phyloP scores from a whole-genome alignment of 2,888 invertebrate species.

The Eurytoma californica region DNA sequence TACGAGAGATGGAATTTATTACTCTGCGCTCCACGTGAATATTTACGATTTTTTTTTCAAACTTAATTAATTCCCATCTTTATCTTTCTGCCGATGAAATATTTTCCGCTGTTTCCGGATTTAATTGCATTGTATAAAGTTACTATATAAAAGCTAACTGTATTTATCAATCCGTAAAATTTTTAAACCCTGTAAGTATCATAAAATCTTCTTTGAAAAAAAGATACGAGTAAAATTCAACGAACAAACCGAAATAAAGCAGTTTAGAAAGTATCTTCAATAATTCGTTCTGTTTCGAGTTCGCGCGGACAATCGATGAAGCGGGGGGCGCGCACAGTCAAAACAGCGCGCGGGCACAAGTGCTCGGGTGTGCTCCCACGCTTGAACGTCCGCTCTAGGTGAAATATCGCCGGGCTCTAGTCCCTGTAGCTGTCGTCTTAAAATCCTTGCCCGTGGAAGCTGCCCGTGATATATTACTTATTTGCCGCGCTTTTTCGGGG shows the following conservation, averaged over 20 bases:
- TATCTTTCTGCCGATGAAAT: too few relatives aligned
- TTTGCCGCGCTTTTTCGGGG: conserved; percentile 49
- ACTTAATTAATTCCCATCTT: too few relatives aligned
- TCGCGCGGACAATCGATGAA: neutral
- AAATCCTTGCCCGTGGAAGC: conserved; percentile 49
- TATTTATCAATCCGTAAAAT: too few relatives aligned
- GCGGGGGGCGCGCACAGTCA: conserved; percentile 3
- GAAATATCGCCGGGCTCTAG: conserved; percentile 47
- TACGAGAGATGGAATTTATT: conserved; percentile 38
- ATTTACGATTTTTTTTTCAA: neutral
- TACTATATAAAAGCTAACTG: too few relatives aligned
- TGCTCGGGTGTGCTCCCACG: conserved; percentile 40
- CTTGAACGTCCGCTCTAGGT: conserved; percentile 45
- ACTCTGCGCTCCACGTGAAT: conserved; percentile 1
- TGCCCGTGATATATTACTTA: conserved; percentile 52
- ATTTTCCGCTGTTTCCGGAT: too few relatives aligned
- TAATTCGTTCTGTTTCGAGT: too few relatives aligned
- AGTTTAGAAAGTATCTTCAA: too few relatives aligned
- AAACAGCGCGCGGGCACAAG: conserved; percentile 40
- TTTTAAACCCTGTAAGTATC: too few relatives aligned
- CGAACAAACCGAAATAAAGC: too few relatives aligned
- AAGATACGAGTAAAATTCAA: too few relatives aligned
- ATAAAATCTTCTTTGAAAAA: neutral
- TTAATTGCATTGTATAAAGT: too few relatives aligned
- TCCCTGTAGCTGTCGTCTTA: conserved; percentile 48